phyloP scores from a whole-genome alignment of 2,797 vertebrate genomes.

The Enteromius anoplus region DNA sequence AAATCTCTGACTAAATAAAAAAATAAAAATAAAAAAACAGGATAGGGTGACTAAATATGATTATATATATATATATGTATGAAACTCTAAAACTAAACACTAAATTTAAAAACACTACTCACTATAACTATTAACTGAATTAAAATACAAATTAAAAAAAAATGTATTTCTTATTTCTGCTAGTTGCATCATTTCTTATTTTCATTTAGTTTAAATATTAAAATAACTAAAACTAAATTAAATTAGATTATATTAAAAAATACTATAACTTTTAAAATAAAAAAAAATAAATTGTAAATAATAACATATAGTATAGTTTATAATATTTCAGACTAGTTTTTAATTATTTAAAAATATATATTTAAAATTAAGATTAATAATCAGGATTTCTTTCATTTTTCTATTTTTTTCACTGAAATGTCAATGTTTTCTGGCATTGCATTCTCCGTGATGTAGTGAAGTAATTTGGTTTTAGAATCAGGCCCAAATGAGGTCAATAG shows the following conservation, averaged over 20 bases:
- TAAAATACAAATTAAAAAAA: too few relatives aligned
- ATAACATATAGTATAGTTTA: neutral
- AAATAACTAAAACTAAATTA: neutral
- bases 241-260: neutral
- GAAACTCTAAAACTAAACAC: too few relatives aligned
- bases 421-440: neutral
- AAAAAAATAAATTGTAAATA: neutral
- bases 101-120: too few relatives aligned
- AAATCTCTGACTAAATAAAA: too few relatives aligned
- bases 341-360: neutral
- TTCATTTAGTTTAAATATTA: neutral
- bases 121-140: too few relatives aligned
- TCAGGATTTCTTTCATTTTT: neutral
- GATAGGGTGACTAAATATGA: too few relatives aligned
- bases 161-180: neutral
- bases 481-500: neutral
- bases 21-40: too few relatives aligned
- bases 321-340: neutral
- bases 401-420: neutral
- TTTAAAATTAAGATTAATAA: neutral
- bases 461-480: neutral
- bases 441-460: neutral
- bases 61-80: too few relatives aligned
- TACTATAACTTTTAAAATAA: neutral
- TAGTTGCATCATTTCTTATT: neutral